Base-by-base conservation (phyloP, 2,888 invertebrate species). In the Sinohyriopsis cumingii region DNA sequence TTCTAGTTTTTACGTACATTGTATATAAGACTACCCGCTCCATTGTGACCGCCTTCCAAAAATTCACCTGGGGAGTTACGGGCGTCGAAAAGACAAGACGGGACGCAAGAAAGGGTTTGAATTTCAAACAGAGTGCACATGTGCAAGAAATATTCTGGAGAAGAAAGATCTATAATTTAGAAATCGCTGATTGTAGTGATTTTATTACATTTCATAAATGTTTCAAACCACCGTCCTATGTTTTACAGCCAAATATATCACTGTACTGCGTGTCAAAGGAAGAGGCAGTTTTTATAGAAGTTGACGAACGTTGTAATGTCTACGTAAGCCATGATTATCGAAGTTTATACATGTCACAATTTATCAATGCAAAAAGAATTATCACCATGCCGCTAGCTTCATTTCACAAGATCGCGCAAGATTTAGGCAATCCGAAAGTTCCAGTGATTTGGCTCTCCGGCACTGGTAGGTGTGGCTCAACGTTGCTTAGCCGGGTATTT, bases 321-420 rank as follows among this genome's bases (percentile, higher is more conserved):
- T 82, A 79, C 65, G 72, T 74, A 25, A 76, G 78, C 9, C 68
- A 72, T 2, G 68, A 75, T n/a, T 77, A 73, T 57, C 68, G 70
- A 12, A 76, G 77, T 57, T 77, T 87, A 25, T 83, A 85, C 72
- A 75, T 79, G 24, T 72, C 83, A 54, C 87, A 87, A 74, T 87
- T 84, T 72, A 72, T 77, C 61, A 76, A 82, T 64, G 86, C 87
- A 0, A 75, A 79, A 45, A 76, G 80, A 65, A 55, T 86, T 59
- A 85, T 87, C 61, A 82, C 82, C n/a, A 82, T 87, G 78, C 87
- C 87, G 6, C 75, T 86, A 18, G 84, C 84, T 9, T 84, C 86
- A 7, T 86, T 87, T 69, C 84, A 86, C 69, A 86, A 85, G 68
- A 80, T 85, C 24, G 86, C 86, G 7, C 84, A 84, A 33, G 86